Evolutionary conservation across 2,888 invertebrate genomes (phyloP), one percentile per base, ranked within the genome.

Genomic region (Lycaena phlaeas): DNA sequence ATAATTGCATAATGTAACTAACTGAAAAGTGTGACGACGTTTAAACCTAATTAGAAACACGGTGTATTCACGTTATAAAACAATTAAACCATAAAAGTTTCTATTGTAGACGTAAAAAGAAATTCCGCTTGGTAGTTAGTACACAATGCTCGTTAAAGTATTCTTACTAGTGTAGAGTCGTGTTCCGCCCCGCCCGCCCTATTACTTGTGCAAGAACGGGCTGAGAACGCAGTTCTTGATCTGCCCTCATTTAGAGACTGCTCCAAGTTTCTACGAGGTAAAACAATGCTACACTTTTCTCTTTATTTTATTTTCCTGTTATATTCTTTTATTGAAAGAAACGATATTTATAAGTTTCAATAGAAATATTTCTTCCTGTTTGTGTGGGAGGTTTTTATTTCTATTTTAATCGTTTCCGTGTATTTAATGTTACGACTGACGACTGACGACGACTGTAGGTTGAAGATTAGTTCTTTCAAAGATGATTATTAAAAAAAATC

Each of bases 151-250:
- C 12, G 22, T 22, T 34, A 34, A 12, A 34, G 22, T 22, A 34
- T 34, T 34, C 34, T 22, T 12, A 22, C 22, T 34, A 34, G 22
- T 34, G 17, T 22, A 27, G 10, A 27, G 27, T 27, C 18, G 12
- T 11, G 22, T 15, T 14, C 17, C 34, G 17, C 17, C 34, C 18
- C 22, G 12, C 18, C 11, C 22, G 10, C 12, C 17, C 18, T n/a
- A 12, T 34, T 34, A 34, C 15, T 34, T 9, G 34, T 22, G 31
- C 31, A 12, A 34, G 34, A 34, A 34, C 34, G 22, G 34, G 34
- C 34, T 34, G 34, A 34, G 34, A 34, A 22, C 34, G 34, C 34
- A 34, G 34, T 34, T 34, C 22, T 22, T 34, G 34, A 34, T 34
- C 34, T 22, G 18, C 22, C 12, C 34, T 34, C 34, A 34, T 34